Base-by-base conservation (phyloP, 2,797 vertebrate species). In the Allobates femoralis region DNA sequence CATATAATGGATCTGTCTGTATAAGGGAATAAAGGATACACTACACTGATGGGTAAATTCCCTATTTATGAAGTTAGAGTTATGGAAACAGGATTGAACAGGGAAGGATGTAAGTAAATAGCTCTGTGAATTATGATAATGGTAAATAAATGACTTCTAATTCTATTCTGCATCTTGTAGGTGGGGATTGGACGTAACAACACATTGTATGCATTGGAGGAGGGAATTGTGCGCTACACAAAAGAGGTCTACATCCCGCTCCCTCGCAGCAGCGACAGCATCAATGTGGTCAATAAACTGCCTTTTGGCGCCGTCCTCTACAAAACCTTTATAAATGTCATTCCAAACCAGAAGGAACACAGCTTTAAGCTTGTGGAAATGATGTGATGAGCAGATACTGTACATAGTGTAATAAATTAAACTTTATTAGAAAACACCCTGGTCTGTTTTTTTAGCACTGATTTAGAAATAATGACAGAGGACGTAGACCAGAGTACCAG, bases 121-220 rank as follows among this genome's bases (percentile, higher is more conserved):
- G 21, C n/a, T n/a, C 51, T 53, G 51, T 15, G 51, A 53, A 53
- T 15, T 53, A 53, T 3, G 2, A 18, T 53, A 15, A 3, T 53
- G 12, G 51, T 46, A 46, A 46, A 46, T 11, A 18, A 15, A 3
- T 53, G 51, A 15, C 51, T 6, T 18, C 14, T 41, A 10, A 23
- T n/a, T n/a, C 21, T 53, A 2, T 41, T 66, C 55, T 71, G 12
- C 21, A 2, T 64, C 62, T n/a, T 69, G 26, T 41, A 99, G 98
- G 98, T 99, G 69, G 98, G 97, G 14, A 94, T 97, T 56, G 98
- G 98, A 79, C 95, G 92, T 79, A 98, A 95, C 90, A 99, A 96
- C 8, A 97, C 94, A 0, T 93, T 99, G 0, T 99, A 93, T 0
- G 98, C 98, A 21, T 90, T 99, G 89, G 98, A 99, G 89, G 98